Base-by-base conservation (phyloP, 2,888 invertebrate genomes). In the Cenopis cana region DNA sequence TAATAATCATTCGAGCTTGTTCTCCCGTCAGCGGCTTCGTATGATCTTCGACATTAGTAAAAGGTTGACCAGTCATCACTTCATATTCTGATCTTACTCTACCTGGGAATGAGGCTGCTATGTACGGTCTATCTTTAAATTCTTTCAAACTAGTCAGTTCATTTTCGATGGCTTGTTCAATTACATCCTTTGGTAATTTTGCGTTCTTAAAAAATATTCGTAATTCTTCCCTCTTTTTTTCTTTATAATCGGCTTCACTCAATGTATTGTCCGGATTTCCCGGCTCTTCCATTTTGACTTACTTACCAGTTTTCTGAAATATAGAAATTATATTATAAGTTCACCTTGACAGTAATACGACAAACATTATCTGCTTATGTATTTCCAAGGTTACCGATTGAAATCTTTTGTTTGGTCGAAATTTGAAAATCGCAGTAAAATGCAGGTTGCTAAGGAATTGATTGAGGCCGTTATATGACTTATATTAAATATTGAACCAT, bases 41-140 rank as follows among this genome's bases (percentile, higher is more conserved):
- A n/a, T 82, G 78, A 61, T 90, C 89, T 55, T 85, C 86, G 54
- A 92, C 75, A 65, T 85, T 76, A 8, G 90, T 90, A 74, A 93
- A 93, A 2, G 93, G 93, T 74, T 93, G 93, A 0, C 93, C 93
- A 50, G 89, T 85, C 93, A 93, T 91, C 6, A 93, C 89, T 76
- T 93, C 93, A 73, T 89, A 89, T 73, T 93, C 93, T 0, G 91
- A 85, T 76, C 86, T 89, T 0, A 89, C 76, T 74, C 85, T 82
- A 0, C 89, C 90, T 14, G 85, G 74, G 24, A 74, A 76, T 2
- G 89, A 89, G n/a, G 93, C 89, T 17, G 87, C 81, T 74, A 93
- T 93, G 56, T 93, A 93, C 18, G 90, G 87, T 52, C 77, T 73
- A 11, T 75, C 69, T 54, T 81, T 75, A 52, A 77, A 79, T 20